phyloP scores from a whole-genome alignment of 2,113 vertebrate species.

The Oreochromis niloticus region DNA sequence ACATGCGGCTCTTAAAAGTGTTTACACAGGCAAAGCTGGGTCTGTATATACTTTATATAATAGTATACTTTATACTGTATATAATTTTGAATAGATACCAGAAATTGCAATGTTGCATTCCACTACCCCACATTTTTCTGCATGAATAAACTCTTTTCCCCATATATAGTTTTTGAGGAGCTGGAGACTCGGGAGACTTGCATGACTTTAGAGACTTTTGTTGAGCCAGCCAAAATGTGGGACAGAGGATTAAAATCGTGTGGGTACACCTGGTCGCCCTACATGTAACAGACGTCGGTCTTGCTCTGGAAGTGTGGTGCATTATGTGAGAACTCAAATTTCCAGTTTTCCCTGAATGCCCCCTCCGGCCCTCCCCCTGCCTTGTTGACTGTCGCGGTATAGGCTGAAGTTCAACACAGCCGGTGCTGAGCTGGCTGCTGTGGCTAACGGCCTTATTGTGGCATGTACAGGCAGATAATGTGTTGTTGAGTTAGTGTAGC shows the following conservation, averaged over 20 bases:
- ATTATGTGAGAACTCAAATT: not conserved
- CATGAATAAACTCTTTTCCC: not conserved
- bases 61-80: not conserved
- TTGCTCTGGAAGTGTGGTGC: accelerated
- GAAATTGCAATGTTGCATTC: not conserved
- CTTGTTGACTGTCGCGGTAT: conserved; percentile 46
- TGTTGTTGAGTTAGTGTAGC: not conserved
- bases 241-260: not conserved
- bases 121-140: not conserved
- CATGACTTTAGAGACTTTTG: not conserved
- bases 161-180: not conserved
- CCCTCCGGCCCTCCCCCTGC: not conserved
- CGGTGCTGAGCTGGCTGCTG: conserved; percentile 27
- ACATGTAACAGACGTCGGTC: not conserved
- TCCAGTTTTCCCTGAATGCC: conserved; percentile 29
- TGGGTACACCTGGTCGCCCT: not conserved
- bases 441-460: not conserved
- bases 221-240: not conserved
- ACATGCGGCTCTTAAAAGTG: not conserved
- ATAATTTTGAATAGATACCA: not conserved
- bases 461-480: not conserved
- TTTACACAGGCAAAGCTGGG: not conserved
- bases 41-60: not conserved
- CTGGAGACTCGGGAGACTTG: not conserved
- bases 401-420: conserved; percentile 65